Evolutionary conservation across 2,113 vertebrate species (phyloP).

Genomic region (Pseudorasbora parva): DNA sequence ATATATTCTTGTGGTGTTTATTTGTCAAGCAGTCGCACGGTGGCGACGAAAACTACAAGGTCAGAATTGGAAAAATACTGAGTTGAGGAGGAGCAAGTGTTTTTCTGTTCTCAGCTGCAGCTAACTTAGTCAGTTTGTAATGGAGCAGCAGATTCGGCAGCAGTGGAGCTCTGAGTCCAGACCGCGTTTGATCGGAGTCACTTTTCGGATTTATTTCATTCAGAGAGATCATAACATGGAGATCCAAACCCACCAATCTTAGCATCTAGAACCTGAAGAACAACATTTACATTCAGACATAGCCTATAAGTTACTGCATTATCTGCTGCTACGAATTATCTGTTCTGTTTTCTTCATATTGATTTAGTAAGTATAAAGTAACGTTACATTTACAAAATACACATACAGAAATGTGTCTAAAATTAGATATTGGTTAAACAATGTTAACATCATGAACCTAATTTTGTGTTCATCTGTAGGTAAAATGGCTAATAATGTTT

Average conservation of each 20-base stretch:
- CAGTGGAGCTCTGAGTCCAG: background rate
- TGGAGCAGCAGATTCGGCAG: background rate
- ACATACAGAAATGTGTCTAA: background rate
- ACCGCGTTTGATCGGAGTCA: background rate
- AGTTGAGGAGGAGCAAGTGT: background rate
- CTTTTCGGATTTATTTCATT: background rate
- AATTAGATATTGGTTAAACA: background rate
- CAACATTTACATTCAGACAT: background rate
- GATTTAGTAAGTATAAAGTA: background rate
- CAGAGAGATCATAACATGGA: background rate
- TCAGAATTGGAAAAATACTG: too few species aligned
- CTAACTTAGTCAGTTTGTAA: background rate
- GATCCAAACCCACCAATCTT: background rate
- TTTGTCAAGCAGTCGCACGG: too few species aligned
- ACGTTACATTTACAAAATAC: background rate
- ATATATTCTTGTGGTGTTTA: too few species aligned
- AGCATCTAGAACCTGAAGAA: background rate
- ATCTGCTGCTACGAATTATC: background rate
- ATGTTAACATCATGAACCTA: background rate
- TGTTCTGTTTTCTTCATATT: background rate
- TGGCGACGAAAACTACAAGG: background rate
- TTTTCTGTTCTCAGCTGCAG: background rate
- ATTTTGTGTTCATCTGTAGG: background rate
- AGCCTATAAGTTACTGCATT: background rate
- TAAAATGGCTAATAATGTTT: background rate